Conservation (phyloP, 2,113 vertebrate genomes). For the Procavia capensis region DNA sequence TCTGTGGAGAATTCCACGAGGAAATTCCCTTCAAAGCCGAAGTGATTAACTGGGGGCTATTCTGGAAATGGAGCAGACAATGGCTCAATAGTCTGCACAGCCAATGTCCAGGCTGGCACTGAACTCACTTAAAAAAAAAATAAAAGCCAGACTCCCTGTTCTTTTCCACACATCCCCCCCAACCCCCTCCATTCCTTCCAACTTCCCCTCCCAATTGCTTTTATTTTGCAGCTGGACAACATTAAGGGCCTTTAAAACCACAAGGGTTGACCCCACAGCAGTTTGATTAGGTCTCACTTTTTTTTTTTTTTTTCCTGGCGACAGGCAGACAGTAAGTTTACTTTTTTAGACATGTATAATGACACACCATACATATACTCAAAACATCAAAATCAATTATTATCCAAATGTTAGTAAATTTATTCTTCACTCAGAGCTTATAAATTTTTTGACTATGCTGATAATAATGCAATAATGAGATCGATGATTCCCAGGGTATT, state of each 20-base stretch:
- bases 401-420: background rate
- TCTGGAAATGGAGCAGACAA: conserved; percentile 84
- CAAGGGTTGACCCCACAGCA: conserved; percentile 84
- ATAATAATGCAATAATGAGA: conserved; percentile 57
- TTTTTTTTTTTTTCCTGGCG: conserved; percentile 78
- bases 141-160: conserved; percentile 79
- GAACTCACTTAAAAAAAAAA: conserved; percentile 71
- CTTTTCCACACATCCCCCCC: conserved; percentile 79
- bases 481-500: background rate
- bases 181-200: conserved; percentile 81
- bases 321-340: conserved; percentile 88
- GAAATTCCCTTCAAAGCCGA: conserved; percentile 86
- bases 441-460: conserved; percentile 49
- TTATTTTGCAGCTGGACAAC: conserved; percentile 92
- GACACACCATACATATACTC: conserved; percentile 48
- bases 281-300: conserved; percentile 84
- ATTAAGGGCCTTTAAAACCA: conserved; percentile 91
- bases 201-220: conserved; percentile 79
- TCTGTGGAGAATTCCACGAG: conserved; percentile 84
- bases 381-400: conserved; percentile 50
- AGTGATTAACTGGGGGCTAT: conserved; percentile 87
- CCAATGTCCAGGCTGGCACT: conserved; percentile 85
- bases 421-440: conserved; percentile 36
- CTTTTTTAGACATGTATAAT: conserved; percentile 81
- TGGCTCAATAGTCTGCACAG: conserved; percentile 82